Conservation (phyloP, 2,113 vertebrate species). For the Recurvirostra avosetta region DNA sequence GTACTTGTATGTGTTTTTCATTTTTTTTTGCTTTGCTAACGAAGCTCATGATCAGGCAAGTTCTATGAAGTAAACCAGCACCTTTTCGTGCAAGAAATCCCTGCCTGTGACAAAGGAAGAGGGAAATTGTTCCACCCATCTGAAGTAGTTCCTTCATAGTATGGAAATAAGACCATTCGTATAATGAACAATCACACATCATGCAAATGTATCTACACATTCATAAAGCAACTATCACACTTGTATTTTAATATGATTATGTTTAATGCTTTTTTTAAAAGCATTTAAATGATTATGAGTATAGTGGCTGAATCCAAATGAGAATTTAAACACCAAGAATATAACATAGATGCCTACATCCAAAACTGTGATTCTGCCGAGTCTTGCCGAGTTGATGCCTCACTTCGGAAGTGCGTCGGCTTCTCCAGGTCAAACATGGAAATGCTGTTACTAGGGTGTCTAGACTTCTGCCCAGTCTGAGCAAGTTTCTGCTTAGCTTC, state of each 20-base stretch:
- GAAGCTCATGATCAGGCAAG: slow-evolving; percentile 42
- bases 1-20: slow-evolving; percentile 20
- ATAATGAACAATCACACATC: neutral
- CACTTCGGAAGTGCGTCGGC: neutral
- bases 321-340: neutral
- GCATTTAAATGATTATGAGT: neutral
- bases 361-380: neutral
- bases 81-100: neutral
- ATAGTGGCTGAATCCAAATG: neutral
- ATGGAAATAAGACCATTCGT: slow-evolving; percentile 16
- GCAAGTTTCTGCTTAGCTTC: slow-evolving; percentile 22
- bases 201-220: neutral
- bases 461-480: slow-evolving; percentile 44
- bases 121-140: neutral
- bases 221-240: neutral
- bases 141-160: slow-evolving; percentile 9
- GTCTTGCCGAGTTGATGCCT: neutral
- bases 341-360: neutral
- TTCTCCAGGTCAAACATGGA: neutral
- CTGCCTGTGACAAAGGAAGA: neutral
- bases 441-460: slow-evolving; percentile 17
- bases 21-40: slow-evolving; percentile 53
- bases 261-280: neutral
- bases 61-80: neutral
- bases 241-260: slow-evolving; percentile 17